These are phyloP conservation scores for Tipula helvola DNA, from an alignment of 2,888 invertebrate genomes.

Conservation along the genomic window DNA sequence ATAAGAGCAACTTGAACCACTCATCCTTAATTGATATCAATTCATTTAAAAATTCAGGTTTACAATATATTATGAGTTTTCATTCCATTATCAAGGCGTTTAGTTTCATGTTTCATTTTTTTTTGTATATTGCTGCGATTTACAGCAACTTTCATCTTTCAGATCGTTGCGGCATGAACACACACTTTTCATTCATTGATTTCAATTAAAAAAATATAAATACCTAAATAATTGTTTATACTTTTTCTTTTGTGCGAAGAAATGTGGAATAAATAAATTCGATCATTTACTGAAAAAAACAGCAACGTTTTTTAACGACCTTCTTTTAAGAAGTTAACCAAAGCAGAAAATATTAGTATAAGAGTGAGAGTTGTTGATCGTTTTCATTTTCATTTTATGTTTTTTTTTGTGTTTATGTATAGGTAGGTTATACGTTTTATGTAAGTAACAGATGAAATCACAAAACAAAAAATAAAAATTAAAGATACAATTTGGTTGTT, in stretches of 20 bases:
- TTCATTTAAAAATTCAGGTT: too few relatives aligned
- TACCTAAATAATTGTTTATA: not conserved
- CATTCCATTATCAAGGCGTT: not conserved
- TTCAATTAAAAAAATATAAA: not conserved
- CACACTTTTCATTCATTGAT: not conserved
- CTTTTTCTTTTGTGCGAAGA: not conserved
- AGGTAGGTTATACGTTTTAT: not conserved
- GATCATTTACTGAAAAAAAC: not conserved
- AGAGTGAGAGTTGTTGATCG: not conserved
- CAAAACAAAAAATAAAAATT: not conserved
- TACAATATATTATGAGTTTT: too few relatives aligned
- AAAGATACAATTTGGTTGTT: not conserved
- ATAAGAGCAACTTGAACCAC: too few relatives aligned
- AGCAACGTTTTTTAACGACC: not conserved
- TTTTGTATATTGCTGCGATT: not conserved
- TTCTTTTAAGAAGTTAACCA: not conserved
- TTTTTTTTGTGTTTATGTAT: not conserved
- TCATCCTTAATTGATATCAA: not conserved
- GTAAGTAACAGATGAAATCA: not conserved
- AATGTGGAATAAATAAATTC: not conserved
- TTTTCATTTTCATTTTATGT: not conserved
- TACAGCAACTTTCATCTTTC: not conserved
- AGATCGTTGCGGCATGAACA: not conserved
- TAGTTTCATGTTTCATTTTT: not conserved
- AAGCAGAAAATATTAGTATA: not conserved